These are phyloP conservation scores for Ophraella communa DNA, from an alignment of 2,888 invertebrate genomes.

Conservation along the genomic window DNA sequence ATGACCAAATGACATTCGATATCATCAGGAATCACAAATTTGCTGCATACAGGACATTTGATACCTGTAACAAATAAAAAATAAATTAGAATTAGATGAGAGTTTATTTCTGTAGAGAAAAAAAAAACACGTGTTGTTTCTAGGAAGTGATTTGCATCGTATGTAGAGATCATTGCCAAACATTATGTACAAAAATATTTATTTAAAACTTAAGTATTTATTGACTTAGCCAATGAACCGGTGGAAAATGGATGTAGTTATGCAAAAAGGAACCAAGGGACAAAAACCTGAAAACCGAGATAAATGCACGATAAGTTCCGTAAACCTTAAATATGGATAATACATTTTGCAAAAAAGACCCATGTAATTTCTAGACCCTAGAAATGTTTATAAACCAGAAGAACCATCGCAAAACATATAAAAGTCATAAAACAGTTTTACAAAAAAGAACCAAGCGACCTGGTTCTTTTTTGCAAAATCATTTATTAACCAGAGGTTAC, in stretches of 20 bases:
- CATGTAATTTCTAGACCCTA: background rate
- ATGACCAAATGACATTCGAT: slow-evolving; percentile 99
- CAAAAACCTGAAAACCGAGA: background rate
- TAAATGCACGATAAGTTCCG: background rate
- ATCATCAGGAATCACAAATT: slow-evolving; percentile 97
- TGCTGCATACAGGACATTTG: slow-evolving; percentile 99
- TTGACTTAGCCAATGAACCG: background rate
- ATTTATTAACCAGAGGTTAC: too few relatives aligned
- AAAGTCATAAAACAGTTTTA: too few relatives aligned
- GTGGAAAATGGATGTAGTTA: background rate
- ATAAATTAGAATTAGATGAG: too few relatives aligned
- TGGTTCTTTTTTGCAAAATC: too few relatives aligned
- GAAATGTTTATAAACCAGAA: background rate
- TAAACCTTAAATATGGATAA: too few relatives aligned
- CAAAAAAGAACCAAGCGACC: too few relatives aligned
- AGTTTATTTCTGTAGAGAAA: too few relatives aligned
- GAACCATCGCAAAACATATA: too few relatives aligned
- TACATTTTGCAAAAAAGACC: too few relatives aligned
- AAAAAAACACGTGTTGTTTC: background rate
- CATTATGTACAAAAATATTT: background rate
- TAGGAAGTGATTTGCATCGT: background rate
- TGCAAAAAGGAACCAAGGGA: slow-evolving; percentile 3
- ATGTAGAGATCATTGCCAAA: background rate
- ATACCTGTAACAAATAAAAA: slow-evolving; percentile 86
- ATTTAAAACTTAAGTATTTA: background rate